Evolutionary conservation across 1,140 invertebrate species (phyloP), one percentile per base, ranked within the genome.

Genomic region (Neodiprion lecontei): DNA sequence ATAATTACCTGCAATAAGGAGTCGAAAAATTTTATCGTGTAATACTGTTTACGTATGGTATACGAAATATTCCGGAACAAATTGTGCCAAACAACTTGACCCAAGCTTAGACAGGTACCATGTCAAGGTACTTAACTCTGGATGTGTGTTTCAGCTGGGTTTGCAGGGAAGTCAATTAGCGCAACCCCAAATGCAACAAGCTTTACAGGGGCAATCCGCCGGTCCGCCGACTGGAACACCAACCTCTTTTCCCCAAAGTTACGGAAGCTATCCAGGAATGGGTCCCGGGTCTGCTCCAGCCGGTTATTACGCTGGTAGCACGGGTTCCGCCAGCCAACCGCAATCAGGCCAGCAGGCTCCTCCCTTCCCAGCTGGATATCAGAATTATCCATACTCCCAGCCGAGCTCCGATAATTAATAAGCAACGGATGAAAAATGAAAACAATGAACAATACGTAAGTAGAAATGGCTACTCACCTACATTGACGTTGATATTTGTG

Each of bases 301-400:
- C 53, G 85, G 81, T 73, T 89, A 89, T 77, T 88, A 88, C 28
- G 83, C 86, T 21, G 76, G 82, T 3, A 81, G 82, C 72, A 82
- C 83, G 48, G 82, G 80, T 67, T 75, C 85, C 11, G 78, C 84
- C 14, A 74, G 79, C 23, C 85, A 86, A 74, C 83, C 81, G 8
- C 86, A 84, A 69, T 73, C 83, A 8, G 83, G 83, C 12, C 88
- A 88, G 74, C 87, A 89, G 72, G 88, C 87, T 78, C 85, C 87
- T 23, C 82, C 85, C 74, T 89, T 88, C 72, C 84, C 86, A 69
- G 77, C 82, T 75, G 84, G 83, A 28, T 89, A 89, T 79, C 88
- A 89, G 77, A 89, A 88, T 76, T 89, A 89, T 73, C 82, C 87
- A 12, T 89, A 88, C 69, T 83, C 88, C 72, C 88, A 89, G 72